phyloP scores from a whole-genome alignment of 2,888 invertebrate species.

The Leptinotarsa juncta region DNA sequence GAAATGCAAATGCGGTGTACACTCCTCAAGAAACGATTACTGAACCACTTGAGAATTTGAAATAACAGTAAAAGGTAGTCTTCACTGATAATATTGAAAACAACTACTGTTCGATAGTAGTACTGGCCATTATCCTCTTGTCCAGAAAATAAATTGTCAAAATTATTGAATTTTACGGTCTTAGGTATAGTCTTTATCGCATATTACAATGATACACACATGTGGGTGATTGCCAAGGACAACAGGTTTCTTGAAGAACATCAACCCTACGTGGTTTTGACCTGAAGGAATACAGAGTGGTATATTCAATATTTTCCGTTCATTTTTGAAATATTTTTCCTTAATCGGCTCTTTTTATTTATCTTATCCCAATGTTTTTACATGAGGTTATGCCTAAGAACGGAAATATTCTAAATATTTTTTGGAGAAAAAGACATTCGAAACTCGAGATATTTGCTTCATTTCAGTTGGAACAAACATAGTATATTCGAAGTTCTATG shows the following conservation, averaged over 20 bases:
- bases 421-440: too few relatives aligned
- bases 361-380: too few relatives aligned
- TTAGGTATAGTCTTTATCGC: constrained; percentile 18
- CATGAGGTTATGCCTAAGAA: too few relatives aligned
- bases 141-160: neutral
- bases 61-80: constrained; percentile 34
- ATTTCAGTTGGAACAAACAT: too few relatives aligned
- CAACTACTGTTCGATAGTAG: neutral
- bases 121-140: neutral
- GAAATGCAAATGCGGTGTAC: constrained; percentile 37
- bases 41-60: constrained; percentile 27
- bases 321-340: too few relatives aligned
- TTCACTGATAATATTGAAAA: constrained; percentile 8
- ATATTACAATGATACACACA: constrained; percentile 38
- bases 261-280: constrained; percentile 50
- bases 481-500: too few relatives aligned
- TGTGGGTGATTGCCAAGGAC: constrained; percentile 54
- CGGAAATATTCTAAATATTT: too few relatives aligned
- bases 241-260: constrained; percentile 51
- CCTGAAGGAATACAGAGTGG: constrained; percentile 28
- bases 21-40: constrained; percentile 32
- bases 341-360: too few relatives aligned
- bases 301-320: neutral
- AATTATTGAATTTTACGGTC: constrained; percentile 8
- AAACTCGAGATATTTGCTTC: too few relatives aligned